Percentiles rank a stretch among this genome's conserved stretches.
Conservation (phyloP, 2,888 invertebrate genomes). For the Malthinus flaveolus region DNA sequence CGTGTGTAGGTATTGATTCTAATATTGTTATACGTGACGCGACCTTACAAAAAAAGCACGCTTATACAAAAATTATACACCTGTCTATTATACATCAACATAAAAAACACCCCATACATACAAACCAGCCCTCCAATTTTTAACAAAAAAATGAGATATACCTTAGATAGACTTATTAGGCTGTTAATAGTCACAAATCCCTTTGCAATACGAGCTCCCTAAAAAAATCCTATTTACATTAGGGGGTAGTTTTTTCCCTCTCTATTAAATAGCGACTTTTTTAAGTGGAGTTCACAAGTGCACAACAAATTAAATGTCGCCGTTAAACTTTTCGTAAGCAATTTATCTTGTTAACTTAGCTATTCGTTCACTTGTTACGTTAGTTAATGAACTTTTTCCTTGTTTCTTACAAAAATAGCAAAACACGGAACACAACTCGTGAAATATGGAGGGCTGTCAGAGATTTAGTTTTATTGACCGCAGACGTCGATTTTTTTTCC, state of each 20-base stretch:
- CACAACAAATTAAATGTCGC: neutral
- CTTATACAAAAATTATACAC: slow-evolving; percentile 26
- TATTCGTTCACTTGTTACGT: slow-evolving; percentile 29
- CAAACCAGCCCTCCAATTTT: slow-evolving; percentile 16
- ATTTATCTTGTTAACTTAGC: slow-evolving; percentile 22
- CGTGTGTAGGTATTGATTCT: too few relatives aligned
- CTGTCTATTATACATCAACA: slow-evolving; percentile 27
- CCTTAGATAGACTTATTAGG: slow-evolving; percentile 38
- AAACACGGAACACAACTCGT: slow-evolving; percentile 39
- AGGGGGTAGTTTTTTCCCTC: slow-evolving; percentile 13
- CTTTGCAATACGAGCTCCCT: slow-evolving; percentile 11
- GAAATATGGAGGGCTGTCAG: slow-evolving; percentile 49
- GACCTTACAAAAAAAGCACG: neutral
- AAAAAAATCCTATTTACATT: slow-evolving; percentile 11
- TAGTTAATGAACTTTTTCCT: slow-evolving; percentile 35
- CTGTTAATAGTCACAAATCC: slow-evolving; percentile 25
- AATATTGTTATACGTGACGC: too few relatives aligned
- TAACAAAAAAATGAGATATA: slow-evolving; percentile 27
- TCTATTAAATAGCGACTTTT: neutral
- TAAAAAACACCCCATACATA: slow-evolving; percentile 27
- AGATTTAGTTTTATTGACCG: slow-evolving; percentile 55
- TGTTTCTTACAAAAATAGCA: slow-evolving; percentile 39
- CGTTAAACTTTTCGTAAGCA: slow-evolving; percentile 11
- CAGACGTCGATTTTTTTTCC: slow-evolving; percentile 49
- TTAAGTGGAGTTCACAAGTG: slow-evolving; percentile 11